Base-by-base conservation (phyloP, 2,888 invertebrate species). In the Cenopis cana region DNA sequence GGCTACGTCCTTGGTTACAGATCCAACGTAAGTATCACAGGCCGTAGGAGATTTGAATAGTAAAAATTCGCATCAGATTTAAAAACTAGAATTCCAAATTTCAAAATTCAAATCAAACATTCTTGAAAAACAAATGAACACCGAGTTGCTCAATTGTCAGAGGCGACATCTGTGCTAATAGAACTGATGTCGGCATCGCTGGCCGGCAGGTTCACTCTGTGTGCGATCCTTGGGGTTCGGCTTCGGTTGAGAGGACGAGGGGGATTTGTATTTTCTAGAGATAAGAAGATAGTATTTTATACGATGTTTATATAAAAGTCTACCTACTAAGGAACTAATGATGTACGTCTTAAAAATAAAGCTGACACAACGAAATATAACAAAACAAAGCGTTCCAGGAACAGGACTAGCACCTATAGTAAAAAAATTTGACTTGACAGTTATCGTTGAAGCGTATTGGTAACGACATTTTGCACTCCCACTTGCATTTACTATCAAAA, bases 111-210 rank as follows among this genome's bases (percentile, higher is more conserved):
- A 20, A 20, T 46, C 24, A 12, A 49, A 46, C 49, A 20, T 50
- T 49, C n/a, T 50, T 17, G n/a, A 52, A n/a, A 46, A 50, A 41
- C 12, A 57, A 36, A 57, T 8, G 9, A 17, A 29, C 2, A 18
- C 24, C 20, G 10, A 50, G 46, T 14, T 17, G 14, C 17, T 69
- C 76, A 86, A 76, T 83, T 82, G 67, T 89, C 88, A 0, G 90
- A 90, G 8, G 81, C 83, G 24, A 81, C 83, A 66, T 92, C 91
- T 0, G 92, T 91, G 74, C 86, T 91, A 14, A 87, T 72, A 1
- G 93, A 93, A 72, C 92, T 92, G 65, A 91, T 81, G 69, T 93
- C 93, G 0, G 91, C 93, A 33, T 92, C 92, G 4, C 82, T 77
- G 0, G 76, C 76, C 38, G 73, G 73, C 18, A 68, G n/a, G 60